Conservation (phyloP, 92 coral and sea anemone species). For the Zoanthus gigantus region DNA sequence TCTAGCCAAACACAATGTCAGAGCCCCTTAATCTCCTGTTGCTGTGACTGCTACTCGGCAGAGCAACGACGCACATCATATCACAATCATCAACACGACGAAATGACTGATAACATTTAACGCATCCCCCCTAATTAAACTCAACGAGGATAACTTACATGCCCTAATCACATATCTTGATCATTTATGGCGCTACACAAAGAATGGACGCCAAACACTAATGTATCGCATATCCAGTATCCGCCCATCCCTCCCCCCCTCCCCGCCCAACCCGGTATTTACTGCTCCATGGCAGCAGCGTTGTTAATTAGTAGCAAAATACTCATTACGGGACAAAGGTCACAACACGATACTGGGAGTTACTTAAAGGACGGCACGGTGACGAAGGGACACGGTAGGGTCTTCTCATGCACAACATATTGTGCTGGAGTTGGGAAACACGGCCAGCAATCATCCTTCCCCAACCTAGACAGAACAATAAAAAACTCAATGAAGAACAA, state of each 20-base stretch:
- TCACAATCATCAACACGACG: constrained; percentile 50
- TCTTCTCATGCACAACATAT: constrained; percentile 26
- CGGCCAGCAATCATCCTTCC: constrained; percentile 33
- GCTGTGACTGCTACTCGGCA: constrained; percentile 6
- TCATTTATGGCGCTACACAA: constrained; percentile 10
- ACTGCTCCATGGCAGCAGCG: constrained; percentile 26
- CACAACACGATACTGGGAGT: constrained; percentile 42
- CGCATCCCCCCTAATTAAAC: constrained; percentile 30
- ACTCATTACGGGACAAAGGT: constrained; percentile 42
- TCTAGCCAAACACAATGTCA: background rate
- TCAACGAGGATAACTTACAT: constrained; percentile 23
- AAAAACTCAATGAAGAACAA: too few relatives aligned
- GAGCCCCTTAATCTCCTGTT: background rate
- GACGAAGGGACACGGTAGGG: constrained; percentile 43
- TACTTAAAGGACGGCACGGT: constrained; percentile 47
- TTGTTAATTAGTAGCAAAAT: constrained; percentile 7
- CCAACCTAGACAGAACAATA: constrained; percentile 12
- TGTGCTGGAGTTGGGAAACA: background rate
- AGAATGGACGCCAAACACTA: background rate
- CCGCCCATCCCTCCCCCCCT: constrained; percentile 35
- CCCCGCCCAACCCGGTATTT: constrained; percentile 17
- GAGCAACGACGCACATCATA: constrained; percentile 35
- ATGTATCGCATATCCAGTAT: constrained; percentile 1
- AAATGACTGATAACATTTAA: constrained; percentile 36
- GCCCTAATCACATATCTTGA: constrained; percentile 34